A percentile compares a stretch with the other conserved stretches of the same genome.
These are phyloP conservation scores for Aspiorhynchus laticeps DNA, from an alignment of 2,113 vertebrate species.

Conservation along the genomic window DNA sequence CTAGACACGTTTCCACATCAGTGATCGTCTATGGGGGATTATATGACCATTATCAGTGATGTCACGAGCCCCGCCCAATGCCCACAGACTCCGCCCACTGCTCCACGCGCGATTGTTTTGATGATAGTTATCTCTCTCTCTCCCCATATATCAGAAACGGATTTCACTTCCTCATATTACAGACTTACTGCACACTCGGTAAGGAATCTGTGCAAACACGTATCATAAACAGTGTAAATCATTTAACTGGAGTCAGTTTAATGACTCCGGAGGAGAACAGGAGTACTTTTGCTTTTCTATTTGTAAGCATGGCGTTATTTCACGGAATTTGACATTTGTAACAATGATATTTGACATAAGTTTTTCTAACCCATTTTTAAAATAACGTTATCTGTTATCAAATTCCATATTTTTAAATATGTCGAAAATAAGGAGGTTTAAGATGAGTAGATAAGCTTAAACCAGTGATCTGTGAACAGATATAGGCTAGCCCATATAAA, in stretches of 20 bases:
- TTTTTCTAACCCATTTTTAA: not conserved
- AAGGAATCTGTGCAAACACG: not conserved
- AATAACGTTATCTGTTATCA: not conserved
- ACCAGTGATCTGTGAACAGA: not conserved
- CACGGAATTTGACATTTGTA: not conserved
- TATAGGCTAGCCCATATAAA: not conserved
- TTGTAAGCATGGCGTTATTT: not conserved
- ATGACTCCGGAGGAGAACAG: not conserved
- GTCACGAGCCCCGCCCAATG: constrained; percentile 52
- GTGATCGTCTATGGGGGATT: constrained; percentile 47
- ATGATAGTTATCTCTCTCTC: not conserved
- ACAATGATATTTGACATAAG: not conserved
- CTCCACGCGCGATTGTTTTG: constrained; percentile 65
- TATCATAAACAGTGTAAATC: constrained; percentile 1
- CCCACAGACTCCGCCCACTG: not conserved
- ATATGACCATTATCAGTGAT: constrained; percentile 61
- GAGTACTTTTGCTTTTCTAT: not conserved
- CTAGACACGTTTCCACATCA: constrained; percentile 21
- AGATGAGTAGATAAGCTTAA: not conserved
- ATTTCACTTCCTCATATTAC: not conserved
- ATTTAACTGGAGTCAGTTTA: not conserved
- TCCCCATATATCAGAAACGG: not conserved
- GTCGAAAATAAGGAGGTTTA: not conserved
- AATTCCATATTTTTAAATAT: not conserved
- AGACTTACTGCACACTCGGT: not conserved